Evolutionary conservation across 2,888 invertebrate species (phyloP).

Genomic region (Meiosimyza decipiens): DNA sequence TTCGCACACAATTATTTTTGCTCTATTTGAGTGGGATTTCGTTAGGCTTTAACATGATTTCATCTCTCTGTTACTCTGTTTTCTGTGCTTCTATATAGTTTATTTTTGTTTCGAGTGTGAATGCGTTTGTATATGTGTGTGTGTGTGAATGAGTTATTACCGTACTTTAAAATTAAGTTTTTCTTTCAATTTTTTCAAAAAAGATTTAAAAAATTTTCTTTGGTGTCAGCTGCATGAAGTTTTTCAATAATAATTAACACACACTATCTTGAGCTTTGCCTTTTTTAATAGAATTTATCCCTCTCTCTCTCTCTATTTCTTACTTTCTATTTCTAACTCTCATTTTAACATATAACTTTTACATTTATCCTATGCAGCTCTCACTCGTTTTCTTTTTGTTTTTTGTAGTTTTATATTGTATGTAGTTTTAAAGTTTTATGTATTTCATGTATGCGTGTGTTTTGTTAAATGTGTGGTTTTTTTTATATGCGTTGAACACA

Average conservation of each 20-base stretch:
- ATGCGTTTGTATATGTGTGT: slow-evolving; percentile 13
- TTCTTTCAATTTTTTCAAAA: background rate
- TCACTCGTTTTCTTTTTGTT: slow-evolving; percentile 41
- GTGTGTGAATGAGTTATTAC: slow-evolving; percentile 27
- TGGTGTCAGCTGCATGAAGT: slow-evolving; percentile 17
- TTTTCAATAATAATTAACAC: slow-evolving; percentile 17
- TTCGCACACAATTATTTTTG: background rate
- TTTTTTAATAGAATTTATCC: slow-evolving; percentile 13
- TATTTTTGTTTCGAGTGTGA: background rate
- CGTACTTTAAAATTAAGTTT: background rate
- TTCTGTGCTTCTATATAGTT: slow-evolving; percentile 38
- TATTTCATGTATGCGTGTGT: slow-evolving; percentile 15
- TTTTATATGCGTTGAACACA: slow-evolving; percentile 20
- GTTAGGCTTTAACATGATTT: slow-evolving; percentile 15
- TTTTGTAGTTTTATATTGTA: slow-evolving; percentile 37
- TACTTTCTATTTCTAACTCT: slow-evolving; percentile 16
- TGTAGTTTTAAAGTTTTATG: slow-evolving; percentile 15
- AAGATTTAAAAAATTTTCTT: slow-evolving; percentile 11
- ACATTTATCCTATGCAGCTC: slow-evolving; percentile 18
- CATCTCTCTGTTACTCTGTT: slow-evolving; percentile 19
- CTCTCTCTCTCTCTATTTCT: slow-evolving; percentile 31
- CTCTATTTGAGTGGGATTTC: slow-evolving; percentile 25
- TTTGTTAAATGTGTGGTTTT: slow-evolving; percentile 29
- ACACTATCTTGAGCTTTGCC: too few relatives aligned
- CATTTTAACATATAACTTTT: slow-evolving; percentile 31